Evolutionary conservation across 2,888 invertebrate genomes (phyloP), one percentile per base, ranked within the genome.

Genomic region (Ischnus inquisitorius): DNA sequence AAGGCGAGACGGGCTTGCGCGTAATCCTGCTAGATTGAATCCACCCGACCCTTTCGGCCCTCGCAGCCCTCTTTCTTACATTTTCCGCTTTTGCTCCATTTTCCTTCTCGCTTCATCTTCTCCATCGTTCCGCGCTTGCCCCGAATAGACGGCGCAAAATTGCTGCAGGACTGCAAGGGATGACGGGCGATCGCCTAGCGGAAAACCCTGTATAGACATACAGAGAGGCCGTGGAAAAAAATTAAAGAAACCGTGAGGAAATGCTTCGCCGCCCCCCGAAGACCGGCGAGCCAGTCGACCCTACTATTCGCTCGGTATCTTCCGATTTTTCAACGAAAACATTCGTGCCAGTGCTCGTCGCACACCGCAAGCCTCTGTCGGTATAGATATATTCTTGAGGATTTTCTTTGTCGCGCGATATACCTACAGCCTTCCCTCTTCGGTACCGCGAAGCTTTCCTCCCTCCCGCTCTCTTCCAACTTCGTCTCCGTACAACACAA

Each of bases 21-120:
- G 88, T 90, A 89, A 90, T 90, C 90, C 90, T 72, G 76, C 88
- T 88, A 90, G 89, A 90, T 90, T 90, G 90, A 90, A 90, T 90
- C 89, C 88, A 83, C 69, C 71, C 76, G 76, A 80, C 64, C 69
- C 22, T 34, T n/a, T 25, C 57, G 54, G 51, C 78, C 74, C 76
- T 75, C 43, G 64, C 75, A 19, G 19, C 72, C 65, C 16, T 64
- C 54, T n/a, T 68, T 57, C 46, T 57, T 78, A 19, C 60, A 43
- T 51, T 71, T 60, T 84, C 39, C 46, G 57, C 46, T 64, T 68
- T 76, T 46, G 51, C 64, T 77, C 57, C 78, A 72, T 72, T 77
- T 46, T 81, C 77, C 51, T 19, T 77, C 77, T 54, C 74, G 34
- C 48, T 69, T 62, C 25, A 51, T 74, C 74, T 2, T 28, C 28